Evolutionary conservation across 1,140 invertebrate species (phyloP), one percentile per base, ranked within the genome.

Genomic region (Brachionus calyciflorus): DNA sequence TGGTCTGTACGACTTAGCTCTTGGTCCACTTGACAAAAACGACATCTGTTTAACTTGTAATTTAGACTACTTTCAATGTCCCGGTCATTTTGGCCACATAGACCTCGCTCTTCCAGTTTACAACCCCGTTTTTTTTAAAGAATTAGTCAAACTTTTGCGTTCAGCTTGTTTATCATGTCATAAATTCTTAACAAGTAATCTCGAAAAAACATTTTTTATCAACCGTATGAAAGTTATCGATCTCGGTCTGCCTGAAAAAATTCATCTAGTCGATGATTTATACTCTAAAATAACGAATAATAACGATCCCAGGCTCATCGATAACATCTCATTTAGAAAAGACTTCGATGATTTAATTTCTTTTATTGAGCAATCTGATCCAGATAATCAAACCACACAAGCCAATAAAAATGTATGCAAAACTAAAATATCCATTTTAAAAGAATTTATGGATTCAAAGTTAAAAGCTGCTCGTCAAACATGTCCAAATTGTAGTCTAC

Each of bases 81-180:
- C 90, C 0, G 96, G 96, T 3, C 96, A 99, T 85, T 91, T 95
- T 86, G 96, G 96, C 0, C 92, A 97, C 81, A 96, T 99, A 77
- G 90, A 91, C 77, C 85, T 99, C n/a, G 92, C 93, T 2, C 83
- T 97, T 3, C 89, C 92, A 6, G 90, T 95, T 0, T 90, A 93
- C 48, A 98, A 98, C 88, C 94, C 96, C 3, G 80, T 98, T 33
- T 93, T 94, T 81, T 90, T 92, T 55, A 90, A 90, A 82, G 86
- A 88, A 48, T 85, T 96, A 14, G 89, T 83, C 86, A 90, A 83
- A 85, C 89, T 90, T 80, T 37, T 76, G 17, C 89, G 78, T 89
- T 91, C 81, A 79, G 88, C 77, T 80, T 88, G 88, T 80, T 83
- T 87, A 49, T 79, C 82, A 19, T 88, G 88, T 78, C 83, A 87